Percentiles rank a stretch among this genome's conserved stretches.
Conservation (phyloP, 1,140 invertebrate genomes). For the Watersipora subatra region DNA sequence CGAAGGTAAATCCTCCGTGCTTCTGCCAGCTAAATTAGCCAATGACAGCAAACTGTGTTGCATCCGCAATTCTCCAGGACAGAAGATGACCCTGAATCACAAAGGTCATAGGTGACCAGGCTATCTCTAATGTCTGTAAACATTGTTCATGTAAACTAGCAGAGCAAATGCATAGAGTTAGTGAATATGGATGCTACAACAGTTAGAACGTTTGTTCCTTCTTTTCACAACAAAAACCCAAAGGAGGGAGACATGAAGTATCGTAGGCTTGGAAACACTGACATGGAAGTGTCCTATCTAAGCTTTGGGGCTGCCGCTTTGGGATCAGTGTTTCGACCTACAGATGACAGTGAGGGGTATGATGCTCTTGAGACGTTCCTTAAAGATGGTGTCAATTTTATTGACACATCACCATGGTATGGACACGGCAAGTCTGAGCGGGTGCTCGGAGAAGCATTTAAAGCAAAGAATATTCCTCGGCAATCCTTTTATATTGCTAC, state of each 20-base stretch:
- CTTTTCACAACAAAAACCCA: neutral
- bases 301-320: slow-evolving; percentile 23
- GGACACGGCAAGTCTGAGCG: slow-evolving; percentile 56
- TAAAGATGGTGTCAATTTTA: slow-evolving; percentile 72
- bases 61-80: too few species aligned
- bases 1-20: too few species aligned
- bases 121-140: too few species aligned
- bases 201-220: neutral
- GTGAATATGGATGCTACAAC: too few species aligned
- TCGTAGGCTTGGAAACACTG: slow-evolving; percentile 4
- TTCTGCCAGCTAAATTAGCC: too few species aligned
- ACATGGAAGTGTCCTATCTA: slow-evolving; percentile 14
- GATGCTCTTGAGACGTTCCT: slow-evolving; percentile 56
- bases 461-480: slow-evolving; percentile 61
- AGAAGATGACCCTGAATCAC: too few species aligned
- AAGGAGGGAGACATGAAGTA: neutral
- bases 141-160: too few species aligned
- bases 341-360: slow-evolving; percentile 51
- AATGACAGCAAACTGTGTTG: too few species aligned
- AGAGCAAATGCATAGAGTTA: too few species aligned
- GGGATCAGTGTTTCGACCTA: slow-evolving; percentile 41
- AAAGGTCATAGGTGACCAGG: too few species aligned
- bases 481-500: slow-evolving; percentile 75
- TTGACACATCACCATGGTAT: slow-evolving; percentile 82
- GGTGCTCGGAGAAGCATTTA: slow-evolving; percentile 69